These are phyloP conservation scores for Lasioglossum calceatum DNA, from an alignment of 2,888 invertebrate genomes.

Conservation along the genomic window DNA sequence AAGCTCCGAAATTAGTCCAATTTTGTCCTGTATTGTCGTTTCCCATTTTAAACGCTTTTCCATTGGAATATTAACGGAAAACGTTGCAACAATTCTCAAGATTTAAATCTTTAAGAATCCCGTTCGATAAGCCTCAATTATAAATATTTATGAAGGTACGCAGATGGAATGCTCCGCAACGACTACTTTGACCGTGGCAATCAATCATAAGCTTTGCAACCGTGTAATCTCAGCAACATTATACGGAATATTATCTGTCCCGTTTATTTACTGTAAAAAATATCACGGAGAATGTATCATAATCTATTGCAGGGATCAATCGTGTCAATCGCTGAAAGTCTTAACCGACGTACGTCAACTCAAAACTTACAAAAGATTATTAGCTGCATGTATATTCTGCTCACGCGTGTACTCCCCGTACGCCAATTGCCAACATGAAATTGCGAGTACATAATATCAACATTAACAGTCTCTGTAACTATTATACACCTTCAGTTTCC, in stretches of 20 bases:
- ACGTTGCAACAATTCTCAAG: too few species aligned
- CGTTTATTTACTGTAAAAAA: not conserved
- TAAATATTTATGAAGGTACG: constrained; percentile 2
- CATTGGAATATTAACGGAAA: too few species aligned
- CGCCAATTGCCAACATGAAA: not conserved
- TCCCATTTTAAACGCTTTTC: too few species aligned
- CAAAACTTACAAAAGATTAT: not conserved
- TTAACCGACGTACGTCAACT: not conserved
- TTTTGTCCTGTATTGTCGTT: not conserved
- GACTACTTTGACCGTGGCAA: not conserved
- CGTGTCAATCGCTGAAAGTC: not conserved
- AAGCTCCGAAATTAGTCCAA: too few species aligned
- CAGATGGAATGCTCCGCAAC: not conserved
- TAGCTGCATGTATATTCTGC: not conserved
- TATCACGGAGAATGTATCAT: not conserved
- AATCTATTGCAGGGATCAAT: not conserved
- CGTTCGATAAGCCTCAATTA: not conserved
- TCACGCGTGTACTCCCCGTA: not conserved
- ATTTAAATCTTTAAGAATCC: too few species aligned
- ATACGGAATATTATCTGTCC: not conserved
- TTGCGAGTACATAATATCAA: not conserved
- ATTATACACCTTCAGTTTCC: too few species aligned
- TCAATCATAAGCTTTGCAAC: not conserved
- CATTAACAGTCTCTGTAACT: not conserved
- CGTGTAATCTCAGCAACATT: not conserved